Evolutionary conservation across 2,797 vertebrate species (phyloP).

Genomic region (Neosalanx taihuensis): DNA sequence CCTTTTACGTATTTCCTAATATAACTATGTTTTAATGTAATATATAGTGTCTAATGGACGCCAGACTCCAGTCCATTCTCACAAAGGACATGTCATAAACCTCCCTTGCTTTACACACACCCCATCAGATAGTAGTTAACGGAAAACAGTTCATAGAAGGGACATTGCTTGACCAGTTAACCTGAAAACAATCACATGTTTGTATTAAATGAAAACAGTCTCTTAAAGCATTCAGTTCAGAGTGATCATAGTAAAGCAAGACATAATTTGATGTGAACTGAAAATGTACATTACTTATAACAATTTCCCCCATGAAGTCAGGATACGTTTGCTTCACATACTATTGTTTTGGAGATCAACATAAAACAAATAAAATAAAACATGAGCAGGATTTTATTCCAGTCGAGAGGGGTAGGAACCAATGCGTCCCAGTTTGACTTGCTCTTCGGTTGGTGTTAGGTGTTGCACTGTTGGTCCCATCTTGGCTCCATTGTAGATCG

Average conservation of each 20-base stretch:
- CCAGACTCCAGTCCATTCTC: too few species aligned
- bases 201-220: not conserved
- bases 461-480: constrained; percentile 76
- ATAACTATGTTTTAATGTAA: not conserved
- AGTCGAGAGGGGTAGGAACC: constrained; percentile 50
- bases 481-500: constrained; percentile 76
- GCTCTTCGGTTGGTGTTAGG: constrained; percentile 49
- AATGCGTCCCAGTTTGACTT: constrained; percentile 27
- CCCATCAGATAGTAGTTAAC: too few species aligned
- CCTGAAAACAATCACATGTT: not conserved
- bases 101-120: not conserved
- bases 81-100: not conserved
- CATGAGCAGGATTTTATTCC: not conserved
- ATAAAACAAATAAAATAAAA: not conserved
- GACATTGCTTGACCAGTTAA: not conserved
- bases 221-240: not conserved
- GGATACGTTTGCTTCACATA: too few species aligned
- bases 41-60: not conserved
- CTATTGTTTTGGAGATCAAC: not conserved
- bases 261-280: too few species aligned
- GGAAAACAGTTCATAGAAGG: too few species aligned
- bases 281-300: too few species aligned
- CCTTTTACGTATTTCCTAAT: too few species aligned
- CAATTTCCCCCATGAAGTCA: too few species aligned
- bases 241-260: not conserved